A percentile compares a stretch with the other conserved stretches of the same genome.
These are phyloP conservation scores for Cryptosula pallasiana DNA, from an alignment of 2,888 invertebrate genomes.

Conservation along the genomic window DNA sequence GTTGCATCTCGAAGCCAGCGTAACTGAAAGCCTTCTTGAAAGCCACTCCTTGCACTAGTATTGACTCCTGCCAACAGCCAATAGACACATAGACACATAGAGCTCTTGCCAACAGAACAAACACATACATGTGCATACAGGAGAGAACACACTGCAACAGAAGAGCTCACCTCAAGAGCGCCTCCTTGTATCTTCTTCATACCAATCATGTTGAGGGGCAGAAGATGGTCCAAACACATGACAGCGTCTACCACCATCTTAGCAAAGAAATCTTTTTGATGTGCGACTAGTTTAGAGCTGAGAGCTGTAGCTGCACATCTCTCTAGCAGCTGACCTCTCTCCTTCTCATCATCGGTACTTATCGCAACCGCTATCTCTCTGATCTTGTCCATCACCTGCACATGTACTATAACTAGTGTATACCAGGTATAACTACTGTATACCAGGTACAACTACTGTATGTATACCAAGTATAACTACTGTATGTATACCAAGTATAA, in stretches of 20 bases:
- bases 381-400: constrained; percentile 70
- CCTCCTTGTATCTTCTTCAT: constrained; percentile 84
- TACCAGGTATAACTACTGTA: no score
- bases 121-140: no score
- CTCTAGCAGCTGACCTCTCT: constrained; percentile 54
- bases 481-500: no score
- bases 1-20: constrained; percentile 99
- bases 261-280: constrained; percentile 91
- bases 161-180: constrained; percentile 64
- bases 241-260: constrained; percentile 98
- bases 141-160: no score
- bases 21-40: constrained; percentile 99
- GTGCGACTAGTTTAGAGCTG: constrained; percentile 93
- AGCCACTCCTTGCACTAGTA: constrained; percentile 86
- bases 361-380: constrained; percentile 64
- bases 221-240: constrained; percentile 71
- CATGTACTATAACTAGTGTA: constrained; percentile 21
- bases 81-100: no score
- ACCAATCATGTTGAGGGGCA: constrained; percentile 98
- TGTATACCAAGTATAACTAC: no score
- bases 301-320: constrained; percentile 93
- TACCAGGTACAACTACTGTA: no score
- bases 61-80: constrained; percentile 67
- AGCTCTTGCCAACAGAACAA: no score
- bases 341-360: constrained; percentile 28